These are phyloP conservation scores for Aphidius colemani DNA, from an alignment of 2,888 invertebrate genomes.

Conservation along the genomic window DNA sequence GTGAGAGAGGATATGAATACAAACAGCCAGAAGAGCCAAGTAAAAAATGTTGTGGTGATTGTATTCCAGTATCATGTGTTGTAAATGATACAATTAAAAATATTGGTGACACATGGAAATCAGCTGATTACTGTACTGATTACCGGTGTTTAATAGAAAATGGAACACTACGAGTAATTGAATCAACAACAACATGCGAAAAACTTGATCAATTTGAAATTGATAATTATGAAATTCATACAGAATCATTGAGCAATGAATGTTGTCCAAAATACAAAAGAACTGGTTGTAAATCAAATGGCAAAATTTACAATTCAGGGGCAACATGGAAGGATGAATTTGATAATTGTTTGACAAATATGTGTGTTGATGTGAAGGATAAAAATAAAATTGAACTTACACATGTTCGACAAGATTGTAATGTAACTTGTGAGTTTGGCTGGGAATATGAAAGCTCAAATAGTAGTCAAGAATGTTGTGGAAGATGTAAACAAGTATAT, in stretches of 20 bases:
- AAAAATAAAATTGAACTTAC: slow-evolving; percentile 60
- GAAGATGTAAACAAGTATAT: slow-evolving; percentile 66
- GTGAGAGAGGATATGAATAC: slow-evolving; percentile 68
- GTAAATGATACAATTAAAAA: slow-evolving; percentile 61
- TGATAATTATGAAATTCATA: slow-evolving; percentile 63
- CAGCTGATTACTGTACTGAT: slow-evolving; percentile 67
- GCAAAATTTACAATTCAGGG: slow-evolving; percentile 62
- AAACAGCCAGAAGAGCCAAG: slow-evolving; percentile 53
- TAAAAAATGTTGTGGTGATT: slow-evolving; percentile 69
- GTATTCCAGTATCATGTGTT: slow-evolving; percentile 68
- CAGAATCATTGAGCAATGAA: slow-evolving; percentile 60
- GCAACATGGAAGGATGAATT: slow-evolving; percentile 61
- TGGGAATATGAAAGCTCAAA: slow-evolving; percentile 52
- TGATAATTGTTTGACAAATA: slow-evolving; percentile 64
- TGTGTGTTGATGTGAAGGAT: slow-evolving; percentile 59
- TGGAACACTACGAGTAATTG: slow-evolving; percentile 66
- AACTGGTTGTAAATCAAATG: slow-evolving; percentile 65
- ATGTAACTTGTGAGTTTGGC: slow-evolving; percentile 60
- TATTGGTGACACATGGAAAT: slow-evolving; percentile 66
- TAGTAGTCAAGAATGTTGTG: slow-evolving; percentile 65
- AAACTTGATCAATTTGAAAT: slow-evolving; percentile 54
- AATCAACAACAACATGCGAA: slow-evolving; percentile 63
- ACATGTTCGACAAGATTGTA: slow-evolving; percentile 61
- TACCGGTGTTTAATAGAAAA: slow-evolving; percentile 66
- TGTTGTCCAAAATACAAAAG: slow-evolving; percentile 66